Evolutionary conservation across 2,797 vertebrate genomes (phyloP), one percentile per base, ranked within the genome.

Genomic region (Aulostomus chinensis): DNA sequence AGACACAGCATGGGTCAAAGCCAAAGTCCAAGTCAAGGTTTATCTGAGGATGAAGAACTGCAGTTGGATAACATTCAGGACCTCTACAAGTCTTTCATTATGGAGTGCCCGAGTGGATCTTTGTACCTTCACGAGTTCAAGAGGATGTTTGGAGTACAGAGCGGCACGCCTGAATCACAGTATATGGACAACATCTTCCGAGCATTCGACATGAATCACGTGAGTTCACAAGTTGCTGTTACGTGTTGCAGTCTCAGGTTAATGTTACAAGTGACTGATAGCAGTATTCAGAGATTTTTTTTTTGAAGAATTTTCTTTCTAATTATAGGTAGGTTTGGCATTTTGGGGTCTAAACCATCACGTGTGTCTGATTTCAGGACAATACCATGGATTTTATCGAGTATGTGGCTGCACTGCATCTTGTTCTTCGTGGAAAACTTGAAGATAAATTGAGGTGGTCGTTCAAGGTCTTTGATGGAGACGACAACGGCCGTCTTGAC

Each of bases 391-490:
- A 78, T 30, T 80, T 81, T 26, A 58, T 80, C 10, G 61, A 80
- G 37, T 83, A 74, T 22, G 68, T 85, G 8, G 76, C 66, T 7
- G 68, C 74, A 8, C 54, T 83, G 13, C 73, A 83, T 35, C 70
- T 80, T 10, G 65, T 76, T 6, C 61, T 78, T 0, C 39, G 80
- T 13, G 80, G 78, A 3, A 72, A 64, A 29, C 54, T 78, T 4
- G 76, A 85, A 36, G 68, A 78, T 26, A 73, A 74, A 20, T 41
- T 80, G 33, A 69, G 52, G 3, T 84, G 74, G 78, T 75, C 76
- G 1, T 82, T 80, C 24, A 84, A 86, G 48, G 68, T 83, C 4
- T 79, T 64, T 11, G 81, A 86, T 38, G 47, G 33, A 7, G 74
- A 84, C 25, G 45, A 58, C 5, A 79, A 80, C 24, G 24, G 24